Conservation (phyloP, 2,113 vertebrate genomes). For the Phaethornis superciliosus region DNA sequence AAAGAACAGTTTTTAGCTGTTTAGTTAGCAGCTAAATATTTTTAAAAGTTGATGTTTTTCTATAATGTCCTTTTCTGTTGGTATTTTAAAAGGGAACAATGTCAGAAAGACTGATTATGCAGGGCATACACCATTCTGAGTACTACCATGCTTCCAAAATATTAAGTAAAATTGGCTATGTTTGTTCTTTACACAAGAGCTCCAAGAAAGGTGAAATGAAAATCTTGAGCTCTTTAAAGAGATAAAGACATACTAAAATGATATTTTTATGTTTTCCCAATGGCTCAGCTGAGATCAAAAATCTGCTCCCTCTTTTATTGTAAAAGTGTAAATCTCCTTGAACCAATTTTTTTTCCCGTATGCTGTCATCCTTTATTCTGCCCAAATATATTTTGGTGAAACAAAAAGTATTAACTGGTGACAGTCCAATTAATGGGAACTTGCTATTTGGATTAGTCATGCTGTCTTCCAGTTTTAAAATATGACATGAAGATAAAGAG, state of each 20-base stretch:
- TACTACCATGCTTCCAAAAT: neutral
- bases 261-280: neutral
- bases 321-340: neutral
- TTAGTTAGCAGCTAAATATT: neutral
- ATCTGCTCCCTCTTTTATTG: neutral
- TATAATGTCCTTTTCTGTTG: neutral
- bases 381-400: neutral
- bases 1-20: neutral
- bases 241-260: neutral
- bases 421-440: neutral
- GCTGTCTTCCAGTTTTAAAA: neutral
- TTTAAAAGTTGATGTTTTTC: neutral
- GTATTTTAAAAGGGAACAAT: neutral
- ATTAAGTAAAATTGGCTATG: neutral
- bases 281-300: slow-evolving; percentile 1
- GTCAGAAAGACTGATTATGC: neutral
- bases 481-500: neutral
- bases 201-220: neutral
- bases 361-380: slow-evolving; percentile 15
- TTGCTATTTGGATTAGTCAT: neutral
- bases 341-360: slow-evolving; percentile 24
- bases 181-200: neutral
- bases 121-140: neutral
- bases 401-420: neutral
- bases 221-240: neutral